These are phyloP conservation scores for Lindbergichthys nudifrons DNA, from an alignment of 2,797 vertebrate species.

Conservation along the genomic window DNA sequence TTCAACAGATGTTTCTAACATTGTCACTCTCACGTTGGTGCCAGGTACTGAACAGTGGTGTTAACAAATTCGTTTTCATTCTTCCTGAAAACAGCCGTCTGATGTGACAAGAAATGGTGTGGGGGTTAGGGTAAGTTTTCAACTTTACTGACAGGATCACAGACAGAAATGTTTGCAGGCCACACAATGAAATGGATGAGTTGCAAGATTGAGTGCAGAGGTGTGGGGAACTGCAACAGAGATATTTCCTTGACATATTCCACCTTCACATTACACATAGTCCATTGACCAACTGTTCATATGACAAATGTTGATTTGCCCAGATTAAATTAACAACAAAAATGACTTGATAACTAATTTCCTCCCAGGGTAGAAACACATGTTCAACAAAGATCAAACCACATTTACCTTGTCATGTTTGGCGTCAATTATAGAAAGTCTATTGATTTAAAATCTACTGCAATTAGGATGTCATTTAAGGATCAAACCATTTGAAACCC, in stretches of 20 bases:
- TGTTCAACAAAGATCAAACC: neutral
- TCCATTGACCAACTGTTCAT: neutral
- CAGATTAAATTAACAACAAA: constrained; percentile 9
- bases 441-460: neutral
- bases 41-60: neutral
- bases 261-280: neutral
- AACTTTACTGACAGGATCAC: neutral
- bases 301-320: neutral
- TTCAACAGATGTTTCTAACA: neutral
- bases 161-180: neutral
- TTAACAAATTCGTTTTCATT: neutral
- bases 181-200: neutral
- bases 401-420: neutral
- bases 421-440: neutral
- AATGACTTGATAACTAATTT: no score
- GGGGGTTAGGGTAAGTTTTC: neutral
- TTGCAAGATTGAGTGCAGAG: neutral
- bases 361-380: neutral
- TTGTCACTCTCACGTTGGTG: neutral
- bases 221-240: neutral
- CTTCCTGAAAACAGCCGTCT: neutral
- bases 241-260: neutral
- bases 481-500: neutral
- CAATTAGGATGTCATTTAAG: neutral
- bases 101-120: neutral